Percentiles rank a stretch among this genome's conserved stretches.
phyloP scores from a whole-genome alignment of 2,113 vertebrate genomes.

The Oryzias melastigma region DNA sequence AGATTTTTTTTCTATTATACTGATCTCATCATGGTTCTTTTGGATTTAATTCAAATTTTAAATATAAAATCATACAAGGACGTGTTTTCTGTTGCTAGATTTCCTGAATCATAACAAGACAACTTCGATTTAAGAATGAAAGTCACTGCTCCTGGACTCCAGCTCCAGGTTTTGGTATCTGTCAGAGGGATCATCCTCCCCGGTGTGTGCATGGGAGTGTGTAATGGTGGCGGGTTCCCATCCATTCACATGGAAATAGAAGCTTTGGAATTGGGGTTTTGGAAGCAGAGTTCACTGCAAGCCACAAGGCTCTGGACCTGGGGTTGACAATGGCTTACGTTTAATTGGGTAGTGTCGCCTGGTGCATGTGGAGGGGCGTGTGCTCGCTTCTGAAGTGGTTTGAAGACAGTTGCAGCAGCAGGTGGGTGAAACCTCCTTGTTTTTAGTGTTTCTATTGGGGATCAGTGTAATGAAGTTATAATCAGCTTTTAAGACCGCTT shows the following conservation, averaged over 20 bases:
- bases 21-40: too few relatives aligned
- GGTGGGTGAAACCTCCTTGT: slow-evolving; percentile 57
- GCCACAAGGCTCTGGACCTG: slow-evolving; percentile 42
- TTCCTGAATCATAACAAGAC: too few relatives aligned
- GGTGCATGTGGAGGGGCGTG: slow-evolving; percentile 15
- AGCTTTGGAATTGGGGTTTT: slow-evolving; percentile 60
- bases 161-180: slow-evolving; percentile 64
- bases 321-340: slow-evolving; percentile 48
- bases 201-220: slow-evolving; percentile 49
- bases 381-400: slow-evolving; percentile 45
- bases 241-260: slow-evolving; percentile 79
- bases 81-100: too few relatives aligned
- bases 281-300: slow-evolving; percentile 34
- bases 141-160: slow-evolving; percentile 23
- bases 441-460: too few relatives aligned
- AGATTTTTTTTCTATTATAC: too few relatives aligned
- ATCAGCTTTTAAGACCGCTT: too few relatives aligned
- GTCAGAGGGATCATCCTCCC: slow-evolving; percentile 28
- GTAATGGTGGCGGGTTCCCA: slow-evolving; percentile 68
- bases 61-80: too few relatives aligned
- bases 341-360: slow-evolving; percentile 40
- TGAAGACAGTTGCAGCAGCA: slow-evolving; percentile 56
- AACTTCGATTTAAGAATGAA: not conserved
- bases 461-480: too few relatives aligned
- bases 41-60: too few relatives aligned